These are phyloP conservation scores for Oreotrochilus melanogaster DNA, from an alignment of 2,113 vertebrate species.

Conservation along the genomic window DNA sequence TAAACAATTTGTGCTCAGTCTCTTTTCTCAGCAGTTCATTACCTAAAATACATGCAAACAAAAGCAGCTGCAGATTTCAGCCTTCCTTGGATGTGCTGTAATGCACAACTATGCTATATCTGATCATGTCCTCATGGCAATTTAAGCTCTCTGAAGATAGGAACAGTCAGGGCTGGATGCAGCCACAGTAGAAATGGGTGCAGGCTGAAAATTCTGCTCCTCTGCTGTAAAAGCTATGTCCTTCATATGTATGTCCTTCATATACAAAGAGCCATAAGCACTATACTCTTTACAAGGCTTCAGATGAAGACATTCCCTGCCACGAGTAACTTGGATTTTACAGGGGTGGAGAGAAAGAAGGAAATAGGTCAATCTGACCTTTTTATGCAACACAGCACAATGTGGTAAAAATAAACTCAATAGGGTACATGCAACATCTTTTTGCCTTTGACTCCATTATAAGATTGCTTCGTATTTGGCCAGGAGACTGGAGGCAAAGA, in stretches of 20 bases:
- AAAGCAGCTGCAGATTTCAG: neutral
- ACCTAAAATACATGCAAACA: neutral
- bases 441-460: neutral
- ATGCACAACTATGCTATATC: neutral
- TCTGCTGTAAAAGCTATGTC: neutral
- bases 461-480: neutral
- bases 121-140: neutral
- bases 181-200: neutral
- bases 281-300: neutral
- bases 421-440: neutral
- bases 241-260: neutral
- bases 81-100: neutral
- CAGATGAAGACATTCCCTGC: neutral
- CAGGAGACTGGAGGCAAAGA: neutral
- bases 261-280: fast-evolving
- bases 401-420: neutral
- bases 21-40: neutral
- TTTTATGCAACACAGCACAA: neutral
- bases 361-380: neutral
- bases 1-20: neutral
- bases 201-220: neutral
- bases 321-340: neutral
- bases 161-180: neutral
- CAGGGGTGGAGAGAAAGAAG: neutral
- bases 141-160: neutral